Percentiles rank a stretch among this genome's conserved stretches.
These are phyloP conservation scores for Melanotaenia parkinsoni DNA, from an alignment of 2,797 vertebrate genomes.

Conservation along the genomic window DNA sequence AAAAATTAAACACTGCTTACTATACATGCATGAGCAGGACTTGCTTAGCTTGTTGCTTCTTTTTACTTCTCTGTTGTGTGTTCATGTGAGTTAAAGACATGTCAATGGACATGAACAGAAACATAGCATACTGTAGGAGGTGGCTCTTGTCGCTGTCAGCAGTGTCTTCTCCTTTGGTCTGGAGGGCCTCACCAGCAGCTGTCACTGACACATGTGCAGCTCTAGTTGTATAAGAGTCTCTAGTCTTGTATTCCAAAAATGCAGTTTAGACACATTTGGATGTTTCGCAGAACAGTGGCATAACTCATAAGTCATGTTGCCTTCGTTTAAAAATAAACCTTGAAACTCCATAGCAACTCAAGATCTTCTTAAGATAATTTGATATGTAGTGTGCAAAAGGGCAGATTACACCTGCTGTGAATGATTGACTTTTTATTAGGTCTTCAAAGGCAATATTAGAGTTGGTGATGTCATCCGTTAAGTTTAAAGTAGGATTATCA, in stretches of 20 bases:
- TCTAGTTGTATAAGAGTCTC: conserved; percentile 57
- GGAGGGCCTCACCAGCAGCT: conserved; percentile 83
- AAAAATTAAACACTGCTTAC: neutral
- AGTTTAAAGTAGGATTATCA: conserved; percentile 1
- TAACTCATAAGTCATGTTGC: conserved; percentile 55
- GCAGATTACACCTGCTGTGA: conserved; percentile 19
- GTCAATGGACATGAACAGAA: conserved; percentile 27
- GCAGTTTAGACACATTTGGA: conserved; percentile 71
- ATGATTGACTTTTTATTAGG: conserved; percentile 34
- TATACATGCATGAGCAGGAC: neutral
- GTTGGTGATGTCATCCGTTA: conserved; percentile 20
- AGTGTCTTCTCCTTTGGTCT: conserved; percentile 51
- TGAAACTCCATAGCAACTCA: conserved; percentile 65
- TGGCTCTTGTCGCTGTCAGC: conserved; percentile 38
- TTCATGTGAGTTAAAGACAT: neutral
- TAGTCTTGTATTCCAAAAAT: conserved; percentile 78
- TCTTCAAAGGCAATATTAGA: conserved; percentile 22
- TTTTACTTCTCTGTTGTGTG: neutral
- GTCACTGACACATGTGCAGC: conserved; percentile 79
- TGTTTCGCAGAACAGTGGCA: conserved; percentile 68
- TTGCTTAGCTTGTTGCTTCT: neutral
- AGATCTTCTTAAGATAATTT: conserved; percentile 54
- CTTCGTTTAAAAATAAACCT: conserved; percentile 72
- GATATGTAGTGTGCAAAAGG: conserved; percentile 34
- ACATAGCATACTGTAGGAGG: conserved; percentile 29